Evolutionary conservation across 2,888 invertebrate species (phyloP), one percentile per base, ranked within the genome.

Genomic region (Gibbula magus): DNA sequence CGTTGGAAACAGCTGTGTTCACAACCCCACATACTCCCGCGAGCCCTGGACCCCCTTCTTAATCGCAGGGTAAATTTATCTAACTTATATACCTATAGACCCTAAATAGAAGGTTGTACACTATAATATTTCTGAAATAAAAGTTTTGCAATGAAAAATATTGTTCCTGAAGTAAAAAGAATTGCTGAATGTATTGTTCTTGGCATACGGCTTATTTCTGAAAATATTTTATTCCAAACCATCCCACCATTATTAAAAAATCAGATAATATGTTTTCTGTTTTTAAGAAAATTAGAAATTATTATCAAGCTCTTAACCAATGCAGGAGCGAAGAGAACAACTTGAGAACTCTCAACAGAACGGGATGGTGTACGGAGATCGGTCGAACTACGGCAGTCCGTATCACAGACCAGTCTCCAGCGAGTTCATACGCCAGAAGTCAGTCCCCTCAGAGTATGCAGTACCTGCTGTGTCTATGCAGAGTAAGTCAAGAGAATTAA

Each of bases 11-110:
- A 88, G 77, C 56, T 89, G 51, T 85, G 87, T 29, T 82, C 86
- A 18, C 86, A 88, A 56, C 88, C 90, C 16, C 87, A 88, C 61
- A 82, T 86, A 2, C 80, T 90, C 32, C 90, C 90, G 13, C 83
- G 82, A 22, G 83, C 86, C 25, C 87, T 87, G 18, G 88, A 89
- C 39, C 79, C 82, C 0, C 80, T 89, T 32, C 80, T 88, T 0
- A 73, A 70, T 8, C 35, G 77, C 45, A 25, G 77, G 22, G 83
- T 83, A 45, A 82, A 80, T 8, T 13, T 20, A 10, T 35, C 4
- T 35, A 35, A 8, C 35, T n/a, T n/a, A n/a, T n/a, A n/a, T n/a
- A n/a, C n/a, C n/a, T n/a, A n/a, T n/a, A n/a, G n/a, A n/a, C n/a
- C n/a, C n/a, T n/a, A n/a, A n/a, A n/a, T n/a, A n/a, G n/a, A n/a